Percentiles rank a stretch among this genome's conserved stretches.
Conservation (phyloP, 1,140 invertebrate genomes). For the Oreohelix idahoensis region DNA sequence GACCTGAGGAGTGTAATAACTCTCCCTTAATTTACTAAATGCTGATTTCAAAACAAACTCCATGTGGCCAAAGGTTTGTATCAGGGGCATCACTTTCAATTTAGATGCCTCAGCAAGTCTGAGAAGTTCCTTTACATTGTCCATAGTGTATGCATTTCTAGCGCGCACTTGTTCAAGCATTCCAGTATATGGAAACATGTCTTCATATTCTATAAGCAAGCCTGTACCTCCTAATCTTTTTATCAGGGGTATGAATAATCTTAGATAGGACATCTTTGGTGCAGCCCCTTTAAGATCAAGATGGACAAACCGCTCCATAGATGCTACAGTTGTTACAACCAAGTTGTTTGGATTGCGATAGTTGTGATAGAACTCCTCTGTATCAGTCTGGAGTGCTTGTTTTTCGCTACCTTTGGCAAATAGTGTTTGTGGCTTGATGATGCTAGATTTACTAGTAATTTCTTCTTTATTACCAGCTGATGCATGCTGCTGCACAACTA, state of each 20-base stretch:
- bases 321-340: not conserved
- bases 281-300: slow-evolving; percentile 66
- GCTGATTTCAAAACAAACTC: slow-evolving; percentile 86
- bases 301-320: slow-evolving; percentile 55
- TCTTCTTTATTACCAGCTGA: not conserved
- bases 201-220: slow-evolving; percentile 93
- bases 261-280: slow-evolving; percentile 57
- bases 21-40: slow-evolving; percentile 84
- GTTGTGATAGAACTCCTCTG: not conserved
- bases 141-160: slow-evolving; percentile 47
- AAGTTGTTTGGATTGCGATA: not conserved
- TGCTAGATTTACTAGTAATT: not conserved
- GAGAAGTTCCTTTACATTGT: slow-evolving; percentile 79
- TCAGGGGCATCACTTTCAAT: slow-evolving; percentile 89
- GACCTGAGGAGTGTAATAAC: slow-evolving; percentile 81
- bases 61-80: slow-evolving; percentile 94
- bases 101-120: slow-evolving; percentile 78
- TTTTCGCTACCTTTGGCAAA: not conserved
- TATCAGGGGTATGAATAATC: slow-evolving; percentile 76
- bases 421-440: not conserved
- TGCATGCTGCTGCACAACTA: not conserved
- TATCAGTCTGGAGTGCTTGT: not conserved
- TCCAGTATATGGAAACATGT: slow-evolving; percentile 93
- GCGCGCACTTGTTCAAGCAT: slow-evolving; percentile 80
- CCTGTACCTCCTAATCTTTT: slow-evolving; percentile 87